Evolutionary conservation across 2,113 vertebrate species (phyloP).

Genomic region (Calonectris borealis): DNA sequence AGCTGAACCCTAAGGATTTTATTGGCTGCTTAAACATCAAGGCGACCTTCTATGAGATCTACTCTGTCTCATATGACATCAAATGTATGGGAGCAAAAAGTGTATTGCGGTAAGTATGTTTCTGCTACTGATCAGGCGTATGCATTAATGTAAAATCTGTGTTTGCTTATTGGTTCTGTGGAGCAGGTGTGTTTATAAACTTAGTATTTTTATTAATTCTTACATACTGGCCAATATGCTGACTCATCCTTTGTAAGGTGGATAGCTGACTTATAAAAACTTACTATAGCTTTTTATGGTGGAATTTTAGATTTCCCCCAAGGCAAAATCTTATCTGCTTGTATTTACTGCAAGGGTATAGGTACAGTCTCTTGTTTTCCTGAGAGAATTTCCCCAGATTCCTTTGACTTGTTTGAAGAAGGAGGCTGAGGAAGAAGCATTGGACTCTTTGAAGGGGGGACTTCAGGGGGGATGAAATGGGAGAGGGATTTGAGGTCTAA

Average conservation of each 20-base stretch:
- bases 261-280: not conserved
- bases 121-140: not conserved
- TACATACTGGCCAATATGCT: not conserved
- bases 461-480: not conserved
- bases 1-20: conserved; percentile 83
- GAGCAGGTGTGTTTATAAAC: not conserved
- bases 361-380: not conserved
- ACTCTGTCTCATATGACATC: conserved; percentile 82
- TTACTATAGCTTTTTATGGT: not conserved
- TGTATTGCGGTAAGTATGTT: conserved; percentile 72
- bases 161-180: not conserved
- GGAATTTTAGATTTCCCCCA: not conserved
- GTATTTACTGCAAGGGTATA: not conserved
- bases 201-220: not conserved
- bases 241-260: not conserved
- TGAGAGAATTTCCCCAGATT: not conserved
- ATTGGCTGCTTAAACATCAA: conserved; percentile 83
- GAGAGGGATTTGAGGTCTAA: not conserved
- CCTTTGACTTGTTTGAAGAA: not conserved
- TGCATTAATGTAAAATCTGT: not conserved
- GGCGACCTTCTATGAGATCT: conserved; percentile 83
- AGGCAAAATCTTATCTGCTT: not conserved
- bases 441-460: not conserved
- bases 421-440: not conserved
- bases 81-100: conserved; percentile 78